Base-by-base conservation (phyloP, 2,888 invertebrate genomes). In the Melinopterus prodromus region DNA sequence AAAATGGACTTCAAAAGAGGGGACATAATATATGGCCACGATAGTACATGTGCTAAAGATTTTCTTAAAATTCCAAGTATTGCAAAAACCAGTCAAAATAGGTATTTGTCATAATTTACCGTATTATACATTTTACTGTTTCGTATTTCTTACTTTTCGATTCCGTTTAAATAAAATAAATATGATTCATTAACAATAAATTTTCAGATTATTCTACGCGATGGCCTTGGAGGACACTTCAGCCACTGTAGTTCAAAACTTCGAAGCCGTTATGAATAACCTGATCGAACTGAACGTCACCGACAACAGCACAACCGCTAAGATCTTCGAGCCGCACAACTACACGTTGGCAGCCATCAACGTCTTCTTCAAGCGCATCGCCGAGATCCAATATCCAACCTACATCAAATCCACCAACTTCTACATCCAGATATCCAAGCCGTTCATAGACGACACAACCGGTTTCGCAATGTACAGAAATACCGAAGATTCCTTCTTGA, bases 311-410 rank as follows among this genome's bases (percentile, higher is more conserved):
- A 15, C 15, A 37, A 77, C 74, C 7, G 70, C 26, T 2, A 77
- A 75, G 74, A 74, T 71, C 6, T 80, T 80, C 38, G 77, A 80
- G 14, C 35, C 79, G 3, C 77, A 72, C 5, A 69, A 70, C 70
- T 80, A 77, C 12, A 80, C 74, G 16, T 70, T 80, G 9, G 77
- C 77, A 3, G 79, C 77, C 0, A 74, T 80, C 7, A 80, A 80
- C 70, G 79, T 77, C 16, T 80, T 79, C n/a, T 77, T 80, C 70
- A 80, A 77, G 38, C 77, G 79, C 0, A 74, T 80, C 0, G 77
- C 77, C 5, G 38, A 80, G 37, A 35, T 69, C 0, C 77, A 77
- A 37, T 70, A 80, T 70, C 37, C 77, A 14, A 80, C 77, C 7
- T 12, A 37, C n/a, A 77, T 80, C 6, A 16, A 77, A 7, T 70